phyloP scores from a whole-genome alignment of 2,888 invertebrate species.

The Cryptus viduatorius region DNA sequence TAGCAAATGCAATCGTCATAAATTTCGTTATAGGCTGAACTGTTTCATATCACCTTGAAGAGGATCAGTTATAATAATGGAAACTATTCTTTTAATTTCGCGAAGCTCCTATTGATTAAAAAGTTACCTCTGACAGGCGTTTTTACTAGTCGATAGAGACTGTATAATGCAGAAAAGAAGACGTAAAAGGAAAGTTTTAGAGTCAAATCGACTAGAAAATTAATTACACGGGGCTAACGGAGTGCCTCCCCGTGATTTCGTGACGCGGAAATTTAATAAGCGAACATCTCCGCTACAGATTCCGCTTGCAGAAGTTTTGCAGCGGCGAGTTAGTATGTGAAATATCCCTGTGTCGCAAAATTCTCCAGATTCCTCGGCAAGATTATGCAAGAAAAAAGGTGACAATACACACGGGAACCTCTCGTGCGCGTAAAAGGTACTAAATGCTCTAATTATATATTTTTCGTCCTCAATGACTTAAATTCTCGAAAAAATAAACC shows the following conservation, averaged over 20 bases:
- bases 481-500: slow-evolving; percentile 20
- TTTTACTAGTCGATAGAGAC: background rate
- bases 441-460: no score
- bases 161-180: background rate
- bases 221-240: background rate
- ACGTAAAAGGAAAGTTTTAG: background rate
- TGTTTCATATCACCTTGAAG: no score
- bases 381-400: background rate
- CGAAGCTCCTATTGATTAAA: no score
- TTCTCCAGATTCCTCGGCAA: background rate
- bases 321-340: slow-evolving; percentile 16
- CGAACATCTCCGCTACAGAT: slow-evolving; percentile 6
- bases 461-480: background rate
- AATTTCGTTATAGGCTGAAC: no score
- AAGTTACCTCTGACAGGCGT: no score
- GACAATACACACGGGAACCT: background rate
- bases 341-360: slow-evolving; percentile 37
- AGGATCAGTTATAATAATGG: no score
- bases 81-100: no score
- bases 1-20: no score
- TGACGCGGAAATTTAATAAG: slow-evolving; percentile 36
- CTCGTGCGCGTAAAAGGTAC: slow-evolving; percentile 11
- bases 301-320: slow-evolving; percentile 23
- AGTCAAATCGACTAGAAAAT: no score
- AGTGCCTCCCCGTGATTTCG: slow-evolving; percentile 1